Evolutionary conservation across 1,140 invertebrate genomes (phyloP).

Genomic region (Hyposmocoma kahamanoa): DNA sequence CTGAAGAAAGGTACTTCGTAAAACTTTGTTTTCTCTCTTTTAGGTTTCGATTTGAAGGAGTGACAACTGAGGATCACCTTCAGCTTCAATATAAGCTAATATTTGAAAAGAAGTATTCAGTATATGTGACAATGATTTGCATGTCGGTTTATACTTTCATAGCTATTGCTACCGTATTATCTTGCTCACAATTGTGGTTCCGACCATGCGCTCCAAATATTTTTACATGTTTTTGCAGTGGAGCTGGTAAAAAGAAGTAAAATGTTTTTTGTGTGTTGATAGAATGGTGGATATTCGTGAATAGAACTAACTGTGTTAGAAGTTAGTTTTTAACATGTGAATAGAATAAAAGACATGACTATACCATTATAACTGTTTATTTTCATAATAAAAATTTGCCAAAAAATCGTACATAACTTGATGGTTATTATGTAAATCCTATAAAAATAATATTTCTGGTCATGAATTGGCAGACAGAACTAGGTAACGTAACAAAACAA

Average conservation of each 20-base stretch:
- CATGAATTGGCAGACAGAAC: too few relatives aligned
- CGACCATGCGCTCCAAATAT: conserved; percentile 10
- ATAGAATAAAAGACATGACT: too few relatives aligned
- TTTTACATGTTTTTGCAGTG: conserved; percentile 23
- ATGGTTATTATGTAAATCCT: too few relatives aligned
- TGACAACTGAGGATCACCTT: neutral
- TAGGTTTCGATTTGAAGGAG: conserved; percentile 24
- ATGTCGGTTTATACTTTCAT: conserved; percentile 30
- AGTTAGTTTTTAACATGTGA: too few relatives aligned
- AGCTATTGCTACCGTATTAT: conserved; percentile 18
- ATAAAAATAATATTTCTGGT: too few relatives aligned
- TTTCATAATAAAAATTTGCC: too few relatives aligned
- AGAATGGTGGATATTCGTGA: conserved; percentile 24
- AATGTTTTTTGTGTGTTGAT: neutral
- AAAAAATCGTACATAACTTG: too few relatives aligned
- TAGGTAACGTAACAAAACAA: too few relatives aligned
- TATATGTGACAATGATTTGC: conserved; percentile 29
- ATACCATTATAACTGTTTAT: too few relatives aligned
- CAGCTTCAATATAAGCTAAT: neutral
- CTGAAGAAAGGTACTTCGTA: conserved; percentile 29
- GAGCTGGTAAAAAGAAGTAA: conserved; percentile 21
- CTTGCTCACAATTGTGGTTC: conserved; percentile 23
- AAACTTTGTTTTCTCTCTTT: conserved; percentile 38
- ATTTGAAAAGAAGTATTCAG: neutral
- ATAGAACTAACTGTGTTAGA: too few relatives aligned